Base-by-base conservation (phyloP, 2,797 vertebrate species). In the Premnoplex brunnescens region DNA sequence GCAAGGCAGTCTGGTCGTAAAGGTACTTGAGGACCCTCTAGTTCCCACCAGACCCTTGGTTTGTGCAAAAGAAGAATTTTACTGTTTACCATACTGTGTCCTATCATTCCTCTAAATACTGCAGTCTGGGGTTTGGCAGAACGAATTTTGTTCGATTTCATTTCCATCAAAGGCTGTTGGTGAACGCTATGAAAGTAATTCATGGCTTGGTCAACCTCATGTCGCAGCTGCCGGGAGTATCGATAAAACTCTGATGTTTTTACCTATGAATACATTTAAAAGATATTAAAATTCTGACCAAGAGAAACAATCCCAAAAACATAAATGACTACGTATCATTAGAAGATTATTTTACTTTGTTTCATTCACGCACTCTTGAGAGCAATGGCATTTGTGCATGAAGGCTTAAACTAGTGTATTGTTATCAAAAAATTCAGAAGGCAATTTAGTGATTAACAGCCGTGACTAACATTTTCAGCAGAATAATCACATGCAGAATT, bases 71-170 rank as follows among this genome's bases (percentile, higher is more conserved):
- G 98, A 89, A 99, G 98, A 96, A 99, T 99, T 98, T 99, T 99
- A 97, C 99, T 99, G 98, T 99, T 99, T 95, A 99, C 99, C 99
- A 99, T 99, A 97, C 99, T 99, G 98, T 99, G 99, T 86, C 99
- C 99, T 94, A 99, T 99, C 99, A 99, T 99, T 64, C 99, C 99
- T 95, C 99, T 98, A 98, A 99, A 99, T 79, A 99, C 99, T 82
- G 99, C 99, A 32, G 99, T 99, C 98, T 99, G 99, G 23, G 99
- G 98, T 88, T 99, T 99, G 82, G 99, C 98, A 24, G 99, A 99
- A 96, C 99, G 99, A 95, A 99, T 99, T 60, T 98, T 99, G 98
- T 99, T 99, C 83, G 99, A 98, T 96, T 99, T 99, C 92, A 98
- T 98, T 95, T 99, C 99, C 97, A 99, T 98, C 97, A 99, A 97